Base-by-base conservation (phyloP, 2,113 vertebrate genomes). In the Zosterops borbonicus region DNA sequence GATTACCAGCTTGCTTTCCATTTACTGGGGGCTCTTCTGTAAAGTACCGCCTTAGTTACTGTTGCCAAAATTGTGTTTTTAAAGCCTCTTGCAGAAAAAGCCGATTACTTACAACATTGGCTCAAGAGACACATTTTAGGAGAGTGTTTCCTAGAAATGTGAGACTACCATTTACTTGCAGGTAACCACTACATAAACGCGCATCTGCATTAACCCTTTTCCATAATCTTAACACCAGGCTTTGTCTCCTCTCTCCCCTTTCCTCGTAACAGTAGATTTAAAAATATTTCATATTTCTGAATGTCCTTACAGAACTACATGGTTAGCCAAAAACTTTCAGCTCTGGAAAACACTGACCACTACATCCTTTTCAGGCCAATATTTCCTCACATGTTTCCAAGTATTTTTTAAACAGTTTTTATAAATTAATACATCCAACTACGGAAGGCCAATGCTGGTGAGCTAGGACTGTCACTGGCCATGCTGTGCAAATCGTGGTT, bases 41-140 rank as follows among this genome's bases (percentile, higher is more conserved):
- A 70, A 76, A 87, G 84, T 41, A 71, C 2, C 0, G 4, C 84
- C 83, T 79, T 44, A 84, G 80, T 59, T 83, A 92, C 81, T 60
- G 33, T 77, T 96, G 75, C 83, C 93, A 95, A 96, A 96, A 94
- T 49, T 86, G 71, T 37, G 39, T 77, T 96, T 96, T 94, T 85
- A 94, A 96, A 96, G 87, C 71, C 87, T 75, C n/a, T 59, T 33
- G 73, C 65, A 91, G 44, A 76, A 83, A 95, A 93, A 93, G 82
- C 68, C n/a, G 53, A 92, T 92, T 93, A 92, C 52, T 83, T 91
- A 28, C 1, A 86, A 46, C 39, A 39, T 21, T 69, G 69, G 83
- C 89, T 96, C 67, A 85, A 87, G 90, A 95, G 93, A 85, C 25
- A 73, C 8, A 39, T 81, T 86, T 93, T 56, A 56, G 19, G 24